Conservation (phyloP, 2,797 vertebrate species). For the Lepus townsendii region DNA sequence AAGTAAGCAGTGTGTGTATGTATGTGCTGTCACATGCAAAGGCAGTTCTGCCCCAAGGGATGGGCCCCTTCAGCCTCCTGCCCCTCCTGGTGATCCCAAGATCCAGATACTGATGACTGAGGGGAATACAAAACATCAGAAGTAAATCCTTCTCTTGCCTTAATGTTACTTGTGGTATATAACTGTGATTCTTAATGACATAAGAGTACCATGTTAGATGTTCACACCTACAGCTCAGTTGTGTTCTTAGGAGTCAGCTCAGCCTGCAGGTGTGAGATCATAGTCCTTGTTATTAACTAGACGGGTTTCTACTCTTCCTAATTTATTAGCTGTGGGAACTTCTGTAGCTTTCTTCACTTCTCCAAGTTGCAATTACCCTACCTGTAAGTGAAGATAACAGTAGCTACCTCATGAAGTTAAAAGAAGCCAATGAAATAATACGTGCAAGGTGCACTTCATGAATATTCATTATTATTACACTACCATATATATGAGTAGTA, state of each 20-base stretch:
- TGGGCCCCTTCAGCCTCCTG: background rate
- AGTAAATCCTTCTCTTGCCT: background rate
- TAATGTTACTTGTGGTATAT: background rate
- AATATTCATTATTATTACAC: conserved; percentile 57
- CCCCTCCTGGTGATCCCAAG: background rate
- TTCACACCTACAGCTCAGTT: background rate
- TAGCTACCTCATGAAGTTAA: conserved; percentile 27
- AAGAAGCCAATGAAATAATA: conserved; percentile 61
- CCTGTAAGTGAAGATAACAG: conserved; percentile 52
- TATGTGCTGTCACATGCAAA: background rate
- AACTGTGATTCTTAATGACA: background rate
- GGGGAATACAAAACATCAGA: background rate
- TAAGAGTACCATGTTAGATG: background rate
- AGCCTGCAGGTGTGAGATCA: background rate
- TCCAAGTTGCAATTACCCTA: background rate
- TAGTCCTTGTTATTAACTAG: background rate
- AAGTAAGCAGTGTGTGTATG: fast-evolving
- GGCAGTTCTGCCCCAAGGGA: background rate
- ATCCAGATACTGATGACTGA: background rate
- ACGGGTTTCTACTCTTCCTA: background rate
- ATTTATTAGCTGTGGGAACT: background rate
- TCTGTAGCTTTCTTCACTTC: background rate
- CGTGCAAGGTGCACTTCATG: conserved; percentile 39
- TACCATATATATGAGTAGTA: background rate
- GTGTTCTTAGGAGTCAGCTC: background rate